A percentile compares a stretch with the other conserved stretches of the same genome.
phyloP scores from a whole-genome alignment of 2,113 vertebrate species.

The Gadus chalcogrammus region DNA sequence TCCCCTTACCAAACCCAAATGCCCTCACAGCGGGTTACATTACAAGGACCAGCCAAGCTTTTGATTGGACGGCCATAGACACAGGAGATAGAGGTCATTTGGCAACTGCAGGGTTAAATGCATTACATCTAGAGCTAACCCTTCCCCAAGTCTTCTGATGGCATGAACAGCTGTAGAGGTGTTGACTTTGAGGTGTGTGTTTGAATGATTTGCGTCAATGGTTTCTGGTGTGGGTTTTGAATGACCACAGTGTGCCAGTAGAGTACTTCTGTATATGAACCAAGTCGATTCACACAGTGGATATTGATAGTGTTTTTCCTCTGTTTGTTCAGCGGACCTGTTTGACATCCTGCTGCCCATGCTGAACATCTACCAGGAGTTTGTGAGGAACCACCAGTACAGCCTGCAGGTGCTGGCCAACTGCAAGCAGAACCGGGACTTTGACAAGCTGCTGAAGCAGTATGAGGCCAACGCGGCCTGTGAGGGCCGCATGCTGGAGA shows the following conservation, averaged over 20 bases:
- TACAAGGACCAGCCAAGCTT: too few relatives aligned
- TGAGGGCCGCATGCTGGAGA: conserved; percentile 91
- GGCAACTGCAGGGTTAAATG: too few relatives aligned
- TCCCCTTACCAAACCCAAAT: neutral
- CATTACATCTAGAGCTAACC: too few relatives aligned
- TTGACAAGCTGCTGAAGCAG: conserved; percentile 94
- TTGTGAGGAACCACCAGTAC: conserved; percentile 94
- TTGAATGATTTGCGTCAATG: too few relatives aligned
- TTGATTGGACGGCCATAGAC: too few relatives aligned
- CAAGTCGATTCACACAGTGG: too few relatives aligned
- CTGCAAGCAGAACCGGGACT: conserved; percentile 95
- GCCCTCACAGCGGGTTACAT: neutral
- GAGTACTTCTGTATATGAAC: neutral
- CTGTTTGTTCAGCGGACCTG: conserved; percentile 79
- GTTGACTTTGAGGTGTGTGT: too few relatives aligned
- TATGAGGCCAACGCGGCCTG: conserved; percentile 92
- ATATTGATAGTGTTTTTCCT: neutral
- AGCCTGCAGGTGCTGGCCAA: conserved; percentile 93
- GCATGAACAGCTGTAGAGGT: too few relatives aligned
- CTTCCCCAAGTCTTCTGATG: too few relatives aligned
- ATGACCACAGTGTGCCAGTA: neutral
- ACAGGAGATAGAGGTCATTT: too few relatives aligned
- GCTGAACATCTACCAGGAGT: conserved; percentile 97
- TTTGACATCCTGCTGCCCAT: conserved; percentile 97
- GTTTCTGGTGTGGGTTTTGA: too few relatives aligned